Conservation (phyloP, 2,888 invertebrate genomes). For the Melanostoma scalare region DNA sequence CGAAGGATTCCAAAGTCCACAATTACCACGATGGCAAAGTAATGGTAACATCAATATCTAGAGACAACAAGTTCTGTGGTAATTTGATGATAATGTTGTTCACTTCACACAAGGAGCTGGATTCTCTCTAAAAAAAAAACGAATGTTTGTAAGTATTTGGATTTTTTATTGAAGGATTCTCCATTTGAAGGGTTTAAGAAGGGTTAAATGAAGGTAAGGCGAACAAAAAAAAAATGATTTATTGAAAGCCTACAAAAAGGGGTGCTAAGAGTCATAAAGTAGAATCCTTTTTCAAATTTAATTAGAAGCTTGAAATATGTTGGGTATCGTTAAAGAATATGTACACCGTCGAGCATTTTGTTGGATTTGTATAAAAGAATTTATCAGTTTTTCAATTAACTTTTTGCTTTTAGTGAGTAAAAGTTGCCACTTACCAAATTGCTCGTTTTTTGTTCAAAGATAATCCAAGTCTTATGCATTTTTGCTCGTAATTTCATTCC, state of each 20-base stretch:
- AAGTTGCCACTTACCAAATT: no score
- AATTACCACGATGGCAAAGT: constrained; percentile 60
- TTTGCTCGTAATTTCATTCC: no score
- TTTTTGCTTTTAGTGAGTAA: no score
- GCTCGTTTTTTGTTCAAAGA: no score
- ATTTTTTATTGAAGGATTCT: constrained; percentile 9
- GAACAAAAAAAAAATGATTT: constrained; percentile 50
- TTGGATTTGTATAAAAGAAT: no score
- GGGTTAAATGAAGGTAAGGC: constrained; percentile 54
- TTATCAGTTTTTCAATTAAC: no score
- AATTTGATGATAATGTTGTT: constrained; percentile 70
- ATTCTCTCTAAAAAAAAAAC: not conserved
- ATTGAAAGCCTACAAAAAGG: constrained; percentile 28
- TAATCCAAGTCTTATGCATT: no score
- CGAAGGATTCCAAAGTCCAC: constrained; percentile 39
- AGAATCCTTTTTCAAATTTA: not conserved
- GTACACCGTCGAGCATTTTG: no score
- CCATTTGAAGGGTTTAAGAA: constrained; percentile 55
- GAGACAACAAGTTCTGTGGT: constrained; percentile 70
- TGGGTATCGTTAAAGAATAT: no score
- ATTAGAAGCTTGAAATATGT: no score
- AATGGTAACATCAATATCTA: constrained; percentile 64
- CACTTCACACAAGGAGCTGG: constrained; percentile 47
- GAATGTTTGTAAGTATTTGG: constrained; percentile 17
- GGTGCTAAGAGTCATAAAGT: constrained; percentile 21